Evolutionary conservation across 2,888 invertebrate genomes (phyloP).

Genomic region (Allophyes oxyacanthae): DNA sequence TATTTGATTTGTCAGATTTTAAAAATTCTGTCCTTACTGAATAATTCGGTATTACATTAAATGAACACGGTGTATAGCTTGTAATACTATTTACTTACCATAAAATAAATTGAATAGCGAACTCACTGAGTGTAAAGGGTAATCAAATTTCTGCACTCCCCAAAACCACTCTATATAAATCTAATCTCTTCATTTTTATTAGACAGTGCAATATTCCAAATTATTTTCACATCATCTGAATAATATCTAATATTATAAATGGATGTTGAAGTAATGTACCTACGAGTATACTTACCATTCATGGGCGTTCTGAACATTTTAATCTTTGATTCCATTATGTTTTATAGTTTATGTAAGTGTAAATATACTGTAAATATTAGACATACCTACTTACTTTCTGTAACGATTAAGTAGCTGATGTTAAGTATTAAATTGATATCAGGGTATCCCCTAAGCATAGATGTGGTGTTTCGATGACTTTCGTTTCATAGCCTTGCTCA

Average conservation of each 20-base stretch:
- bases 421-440: constrained; percentile 83
- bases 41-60: too few species aligned
- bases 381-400: constrained; percentile 67
- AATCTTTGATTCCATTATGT: constrained; percentile 3
- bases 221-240: not conserved
- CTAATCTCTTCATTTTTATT: constrained; percentile 6
- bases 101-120: too few species aligned
- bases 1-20: too few species aligned
- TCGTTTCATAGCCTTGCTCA: constrained; percentile 52
- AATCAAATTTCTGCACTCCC: not conserved
- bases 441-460: constrained; percentile 84
- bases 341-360: constrained; percentile 59
- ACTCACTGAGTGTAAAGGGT: too few species aligned
- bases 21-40: too few species aligned
- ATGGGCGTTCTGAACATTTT: not conserved
- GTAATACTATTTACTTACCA: too few species aligned
- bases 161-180: not conserved
- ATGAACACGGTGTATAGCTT: too few species aligned
- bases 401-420: constrained; percentile 72
- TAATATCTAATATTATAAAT: too few species aligned
- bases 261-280: not conserved
- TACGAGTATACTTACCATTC: not conserved
- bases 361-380: constrained; percentile 77
- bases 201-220: not conserved
- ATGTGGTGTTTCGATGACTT: constrained; percentile 68